Evolutionary conservation across 2,797 vertebrate genomes (phyloP).

Genomic region (Macropus fuliginosus): DNA sequence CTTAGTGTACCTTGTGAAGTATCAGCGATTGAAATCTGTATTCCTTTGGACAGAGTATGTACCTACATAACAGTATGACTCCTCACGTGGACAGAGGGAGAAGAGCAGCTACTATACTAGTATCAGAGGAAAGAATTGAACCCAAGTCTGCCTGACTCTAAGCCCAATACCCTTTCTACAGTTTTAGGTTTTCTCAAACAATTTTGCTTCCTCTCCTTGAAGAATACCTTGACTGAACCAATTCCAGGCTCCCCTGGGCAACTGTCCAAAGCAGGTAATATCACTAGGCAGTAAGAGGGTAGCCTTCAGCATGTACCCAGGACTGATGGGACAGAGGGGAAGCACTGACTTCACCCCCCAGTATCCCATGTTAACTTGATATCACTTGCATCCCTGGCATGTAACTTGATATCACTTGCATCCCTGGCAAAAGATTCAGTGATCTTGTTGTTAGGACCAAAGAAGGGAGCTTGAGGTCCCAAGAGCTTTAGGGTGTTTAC

Average conservation of each 20-base stretch:
- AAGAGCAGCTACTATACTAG: not conserved
- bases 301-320: not conserved
- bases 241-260: not conserved
- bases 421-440: not conserved
- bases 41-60: not conserved
- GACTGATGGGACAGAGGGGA: not conserved
- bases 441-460: not conserved
- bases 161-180: not conserved
- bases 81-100: not conserved
- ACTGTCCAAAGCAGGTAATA: conserved; percentile 8
- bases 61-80: not conserved
- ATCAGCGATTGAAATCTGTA: not conserved
- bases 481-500: not conserved
- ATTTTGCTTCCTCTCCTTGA: not conserved
- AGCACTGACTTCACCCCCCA: not conserved
- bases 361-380: not conserved
- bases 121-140: not conserved
- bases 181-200: not conserved
- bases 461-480: not conserved
- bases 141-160: not conserved
- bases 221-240: not conserved
- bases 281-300: not conserved
- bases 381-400: not conserved
- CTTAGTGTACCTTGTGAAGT: not conserved
- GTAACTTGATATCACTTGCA: not conserved